phyloP scores from a whole-genome alignment of 2,113 vertebrate genomes.

The Sander vitreus region DNA sequence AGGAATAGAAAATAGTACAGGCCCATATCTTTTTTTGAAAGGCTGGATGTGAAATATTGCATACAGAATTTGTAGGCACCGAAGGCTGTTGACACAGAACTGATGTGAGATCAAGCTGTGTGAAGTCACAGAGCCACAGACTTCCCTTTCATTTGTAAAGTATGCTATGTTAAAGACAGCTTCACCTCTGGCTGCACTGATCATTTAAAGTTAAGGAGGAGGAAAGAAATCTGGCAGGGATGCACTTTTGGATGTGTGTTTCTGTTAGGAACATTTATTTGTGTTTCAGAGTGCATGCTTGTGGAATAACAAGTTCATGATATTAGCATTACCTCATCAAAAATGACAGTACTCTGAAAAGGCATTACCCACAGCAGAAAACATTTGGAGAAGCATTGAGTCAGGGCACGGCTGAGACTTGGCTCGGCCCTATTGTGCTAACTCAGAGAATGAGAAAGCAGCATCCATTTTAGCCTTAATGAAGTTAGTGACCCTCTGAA shows the following conservation, averaged over 20 bases:
- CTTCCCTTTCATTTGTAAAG: constrained; percentile 81
- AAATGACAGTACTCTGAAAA: constrained; percentile 70
- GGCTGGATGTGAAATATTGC: constrained; percentile 78
- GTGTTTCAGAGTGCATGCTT: constrained; percentile 6
- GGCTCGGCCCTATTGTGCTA: constrained; percentile 72
- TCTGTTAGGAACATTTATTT: constrained; percentile 3
- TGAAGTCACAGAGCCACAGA: constrained; percentile 71
- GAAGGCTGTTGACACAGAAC: constrained; percentile 79
- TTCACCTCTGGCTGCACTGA: constrained; percentile 81
- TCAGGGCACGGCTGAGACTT: constrained; percentile 53
- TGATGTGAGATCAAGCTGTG: constrained; percentile 66
- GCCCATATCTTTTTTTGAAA: constrained; percentile 72
- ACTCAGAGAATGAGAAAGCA: constrained; percentile 80
- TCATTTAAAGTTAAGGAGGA: constrained; percentile 53
- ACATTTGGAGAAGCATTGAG: constrained; percentile 72
- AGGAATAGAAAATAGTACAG: constrained; percentile 77
- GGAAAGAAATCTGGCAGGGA: constrained; percentile 2
- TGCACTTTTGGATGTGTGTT: constrained; percentile 1
- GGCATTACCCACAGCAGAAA: constrained; percentile 67
- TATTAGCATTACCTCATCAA: constrained; percentile 69
- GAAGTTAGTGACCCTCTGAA: constrained; percentile 88
- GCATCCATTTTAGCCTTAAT: constrained; percentile 85
- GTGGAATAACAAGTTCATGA: constrained; percentile 59
- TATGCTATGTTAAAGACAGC: constrained; percentile 78
- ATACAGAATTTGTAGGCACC: constrained; percentile 66